Conservation (phyloP, 1,140 invertebrate genomes). For the Aphaenogaster floridana region DNA sequence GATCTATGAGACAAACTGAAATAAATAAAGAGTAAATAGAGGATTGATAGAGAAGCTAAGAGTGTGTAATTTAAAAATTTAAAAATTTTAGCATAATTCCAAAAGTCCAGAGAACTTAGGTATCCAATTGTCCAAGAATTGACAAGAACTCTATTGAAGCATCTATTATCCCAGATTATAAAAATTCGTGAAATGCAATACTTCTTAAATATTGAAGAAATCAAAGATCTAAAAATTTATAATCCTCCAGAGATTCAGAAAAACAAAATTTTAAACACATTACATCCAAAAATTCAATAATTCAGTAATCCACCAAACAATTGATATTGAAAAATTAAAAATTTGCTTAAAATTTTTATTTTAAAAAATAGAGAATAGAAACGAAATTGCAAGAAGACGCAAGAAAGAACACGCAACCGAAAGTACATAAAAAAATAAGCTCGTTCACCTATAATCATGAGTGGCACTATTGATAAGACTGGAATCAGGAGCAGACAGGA, state of each 20-base stretch:
- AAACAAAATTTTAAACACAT: not conserved
- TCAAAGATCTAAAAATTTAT: slow-evolving; percentile 17
- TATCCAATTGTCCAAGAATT: slow-evolving; percentile 12
- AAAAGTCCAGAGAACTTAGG: not conserved
- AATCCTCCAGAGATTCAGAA: not conserved
- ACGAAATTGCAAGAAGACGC: slow-evolving; percentile 8
- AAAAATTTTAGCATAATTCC: not conserved
- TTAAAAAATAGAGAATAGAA: not conserved
- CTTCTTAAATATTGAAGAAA: slow-evolving; percentile 3
- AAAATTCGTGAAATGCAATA: slow-evolving; percentile 53
- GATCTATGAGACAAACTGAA: slow-evolving; percentile 84
- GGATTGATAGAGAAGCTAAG: not conserved
- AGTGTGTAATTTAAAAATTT: not conserved
- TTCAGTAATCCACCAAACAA: not conserved
- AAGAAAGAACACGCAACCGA: slow-evolving; percentile 35
- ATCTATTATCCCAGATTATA: slow-evolving; percentile 21
- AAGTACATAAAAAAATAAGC: slow-evolving; percentile 73
- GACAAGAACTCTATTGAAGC: not conserved
- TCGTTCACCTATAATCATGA: slow-evolving; percentile 85
- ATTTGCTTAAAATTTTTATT: not conserved
- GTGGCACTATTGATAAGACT: slow-evolving; percentile 85
- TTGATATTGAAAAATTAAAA: not conserved
- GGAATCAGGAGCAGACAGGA: slow-evolving; percentile 87
- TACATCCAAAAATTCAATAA: not conserved
- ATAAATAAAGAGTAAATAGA: slow-evolving; percentile 25